These are phyloP conservation scores for Nycticebus coucang DNA, from an alignment of 2,113 vertebrate species.

Conservation along the genomic window DNA sequence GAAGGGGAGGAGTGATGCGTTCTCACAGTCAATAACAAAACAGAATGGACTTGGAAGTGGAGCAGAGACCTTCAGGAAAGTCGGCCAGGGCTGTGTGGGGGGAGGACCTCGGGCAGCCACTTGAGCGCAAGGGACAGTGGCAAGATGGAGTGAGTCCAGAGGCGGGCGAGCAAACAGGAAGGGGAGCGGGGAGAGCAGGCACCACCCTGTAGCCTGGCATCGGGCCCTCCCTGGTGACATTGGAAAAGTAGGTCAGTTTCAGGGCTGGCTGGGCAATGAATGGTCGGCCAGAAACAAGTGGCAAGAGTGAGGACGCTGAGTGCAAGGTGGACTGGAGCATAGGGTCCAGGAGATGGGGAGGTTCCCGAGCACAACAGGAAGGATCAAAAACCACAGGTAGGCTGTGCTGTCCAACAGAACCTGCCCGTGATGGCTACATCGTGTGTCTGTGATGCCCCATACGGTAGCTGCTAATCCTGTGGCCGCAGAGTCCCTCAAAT, in stretches of 20 bases:
- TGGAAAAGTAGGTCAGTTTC: slow-evolving; percentile 74
- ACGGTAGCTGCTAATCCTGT: rapidly evolving
- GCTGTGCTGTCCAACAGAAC: rapidly evolving
- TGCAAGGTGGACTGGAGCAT: not conserved
- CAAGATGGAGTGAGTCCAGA: not conserved
- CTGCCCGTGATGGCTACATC: rapidly evolving
- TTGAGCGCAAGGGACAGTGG: not conserved
- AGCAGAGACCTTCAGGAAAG: not conserved
- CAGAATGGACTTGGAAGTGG: not conserved
- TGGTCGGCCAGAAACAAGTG: slow-evolving; percentile 14
- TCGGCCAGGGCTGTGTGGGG: not conserved
- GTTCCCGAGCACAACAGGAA: rapidly evolving
- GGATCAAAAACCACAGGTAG: not conserved
- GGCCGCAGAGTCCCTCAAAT: not conserved
- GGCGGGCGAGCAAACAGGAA: slow-evolving; percentile 42
- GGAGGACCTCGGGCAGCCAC: not conserved
- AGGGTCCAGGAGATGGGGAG: not conserved
- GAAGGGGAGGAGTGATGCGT: rapidly evolving
- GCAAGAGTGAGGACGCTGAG: not conserved
- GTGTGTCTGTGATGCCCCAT: rapidly evolving
- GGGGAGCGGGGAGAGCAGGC: not conserved
- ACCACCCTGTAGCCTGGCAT: slow-evolving; percentile 46
- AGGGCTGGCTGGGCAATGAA: slow-evolving; percentile 41
- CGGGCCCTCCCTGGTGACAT: slow-evolving; percentile 40
- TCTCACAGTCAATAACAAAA: not conserved